A percentile compares a stretch with the other conserved stretches of the same genome.
These are phyloP conservation scores for Epicampocera succincta DNA, from an alignment of 2,888 invertebrate genomes.

Conservation along the genomic window DNA sequence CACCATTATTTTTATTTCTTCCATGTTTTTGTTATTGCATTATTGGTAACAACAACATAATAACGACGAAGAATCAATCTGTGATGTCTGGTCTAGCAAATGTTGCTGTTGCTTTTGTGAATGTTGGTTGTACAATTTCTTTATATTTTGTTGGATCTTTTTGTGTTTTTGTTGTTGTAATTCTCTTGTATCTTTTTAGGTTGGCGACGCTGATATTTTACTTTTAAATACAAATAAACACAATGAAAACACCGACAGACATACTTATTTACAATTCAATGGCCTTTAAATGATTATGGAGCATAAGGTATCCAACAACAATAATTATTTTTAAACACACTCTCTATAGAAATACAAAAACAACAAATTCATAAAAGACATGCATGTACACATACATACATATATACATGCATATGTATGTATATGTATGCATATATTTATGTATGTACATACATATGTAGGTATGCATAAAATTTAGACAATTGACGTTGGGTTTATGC, in stretches of 20 bases:
- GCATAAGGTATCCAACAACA: conserved; percentile 53
- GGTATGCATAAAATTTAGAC: conserved; percentile 35
- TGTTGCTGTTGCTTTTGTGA: conserved; percentile 42
- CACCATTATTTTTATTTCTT: conserved; percentile 39
- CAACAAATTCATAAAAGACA: conserved; percentile 12
- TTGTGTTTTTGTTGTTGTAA: neutral
- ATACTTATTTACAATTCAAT: conserved; percentile 49
- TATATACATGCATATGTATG: neutral
- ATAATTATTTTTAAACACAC: conserved; percentile 42
- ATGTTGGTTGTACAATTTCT: conserved; percentile 32
- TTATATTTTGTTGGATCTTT: conserved; percentile 22
- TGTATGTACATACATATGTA: neutral
- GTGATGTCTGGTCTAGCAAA: conserved; percentile 59
- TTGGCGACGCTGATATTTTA: conserved; percentile 66
- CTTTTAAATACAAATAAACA: conserved; percentile 48
- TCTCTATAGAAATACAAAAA: neutral
- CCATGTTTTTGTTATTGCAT: conserved; percentile 9
- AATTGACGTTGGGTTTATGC: conserved; percentile 52
- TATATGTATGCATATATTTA: neutral
- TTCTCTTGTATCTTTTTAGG: conserved; percentile 44
- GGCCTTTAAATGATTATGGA: conserved; percentile 62
- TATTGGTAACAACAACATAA: conserved; percentile 50
- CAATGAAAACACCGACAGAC: conserved; percentile 12
- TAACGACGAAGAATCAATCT: conserved; percentile 23
- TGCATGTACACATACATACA: neutral